Base-by-base conservation (phyloP, 2,797 vertebrate species). In the Danio choprae region DNA sequence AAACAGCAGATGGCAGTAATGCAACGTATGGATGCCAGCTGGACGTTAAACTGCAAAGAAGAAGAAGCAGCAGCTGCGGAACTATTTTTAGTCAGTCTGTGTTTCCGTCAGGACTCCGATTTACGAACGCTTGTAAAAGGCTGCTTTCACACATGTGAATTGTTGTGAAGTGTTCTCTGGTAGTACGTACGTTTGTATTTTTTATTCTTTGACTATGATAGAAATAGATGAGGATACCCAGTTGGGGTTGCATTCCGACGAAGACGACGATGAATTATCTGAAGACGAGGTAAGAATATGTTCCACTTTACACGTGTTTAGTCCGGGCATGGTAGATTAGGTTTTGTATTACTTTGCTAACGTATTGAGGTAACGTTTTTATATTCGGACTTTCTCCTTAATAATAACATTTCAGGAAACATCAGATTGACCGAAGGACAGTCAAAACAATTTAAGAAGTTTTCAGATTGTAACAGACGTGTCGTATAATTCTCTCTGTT, bases 181-280 rank as follows among this genome's bases (percentile, higher is more conserved):
- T 3, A 29, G 29, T 29, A 29, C 29, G 29, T 3, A 29, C 29
- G 9, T 40, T 56, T 74, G 38, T 48, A 15, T 59, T 43, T 51
- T 38, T 1, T 18, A n/a, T 15, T 38, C 0, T 1, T 18, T 41
- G 46, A 87, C 1, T 0, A 94, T 94, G 93, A 88, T 88, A 29
- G 82, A 81, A 0, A 6, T 29, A 56, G 91, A 91, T 0, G 92
- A 92, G 1, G 91, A 92, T 13, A 67, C 13, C 1, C 79, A 83
- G 85, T 72, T 91, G 60, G 88, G 83, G 5, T 43, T 71, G n/a
- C 91, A 92, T 1, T 93, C 91, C 0, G 93, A 93, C 9, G 91
- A 93, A 5, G 91, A 93, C 4, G 62, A 84, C 20, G 79, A 81
- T 0, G 92, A 92, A 15, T 63, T 95, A 44, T 93, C 93, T 1